Evolutionary conservation across 35 echinoderm and acorn worm genomes (phyloP).

Genomic region (Chiridota heheva): DNA sequence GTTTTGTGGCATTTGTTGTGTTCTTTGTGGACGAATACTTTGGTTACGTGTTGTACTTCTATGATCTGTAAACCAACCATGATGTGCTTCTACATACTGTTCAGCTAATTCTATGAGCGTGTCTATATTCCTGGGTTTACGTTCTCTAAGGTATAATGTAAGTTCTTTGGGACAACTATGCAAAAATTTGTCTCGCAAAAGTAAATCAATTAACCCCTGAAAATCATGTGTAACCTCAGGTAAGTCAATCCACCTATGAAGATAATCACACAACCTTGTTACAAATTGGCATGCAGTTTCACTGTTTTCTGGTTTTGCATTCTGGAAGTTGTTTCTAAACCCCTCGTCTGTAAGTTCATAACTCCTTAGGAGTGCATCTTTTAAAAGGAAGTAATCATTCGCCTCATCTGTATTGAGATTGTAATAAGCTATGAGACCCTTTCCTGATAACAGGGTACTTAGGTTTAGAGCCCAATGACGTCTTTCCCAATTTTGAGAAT

Average conservation of each 20-base stretch:
- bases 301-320: not conserved
- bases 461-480: constrained; percentile 49
- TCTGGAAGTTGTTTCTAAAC: constrained; percentile 35
- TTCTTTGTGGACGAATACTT: not conserved
- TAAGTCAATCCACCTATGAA: constrained; percentile 15
- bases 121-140: not conserved
- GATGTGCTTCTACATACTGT: not conserved
- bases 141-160: constrained; percentile 9
- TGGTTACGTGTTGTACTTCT: not conserved
- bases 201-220: constrained; percentile 14
- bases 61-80: not conserved
- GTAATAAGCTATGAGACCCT: constrained; percentile 39
- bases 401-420: constrained; percentile 11
- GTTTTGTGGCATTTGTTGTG: not conserved
- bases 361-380: constrained; percentile 26
- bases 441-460: constrained; percentile 50
- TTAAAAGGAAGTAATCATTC: constrained; percentile 43
- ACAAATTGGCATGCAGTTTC: constrained; percentile 43
- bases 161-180: constrained; percentile 29
- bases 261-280: constrained; percentile 12
- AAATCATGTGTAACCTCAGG: not conserved
- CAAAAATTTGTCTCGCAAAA: constrained; percentile 24
- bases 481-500: constrained; percentile 25
- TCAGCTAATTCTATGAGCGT: not conserved
- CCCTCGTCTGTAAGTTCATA: constrained; percentile 34